These are phyloP conservation scores for Myotis findleyi DNA, from an alignment of 2,797 vertebrate species.

Conservation along the genomic window DNA sequence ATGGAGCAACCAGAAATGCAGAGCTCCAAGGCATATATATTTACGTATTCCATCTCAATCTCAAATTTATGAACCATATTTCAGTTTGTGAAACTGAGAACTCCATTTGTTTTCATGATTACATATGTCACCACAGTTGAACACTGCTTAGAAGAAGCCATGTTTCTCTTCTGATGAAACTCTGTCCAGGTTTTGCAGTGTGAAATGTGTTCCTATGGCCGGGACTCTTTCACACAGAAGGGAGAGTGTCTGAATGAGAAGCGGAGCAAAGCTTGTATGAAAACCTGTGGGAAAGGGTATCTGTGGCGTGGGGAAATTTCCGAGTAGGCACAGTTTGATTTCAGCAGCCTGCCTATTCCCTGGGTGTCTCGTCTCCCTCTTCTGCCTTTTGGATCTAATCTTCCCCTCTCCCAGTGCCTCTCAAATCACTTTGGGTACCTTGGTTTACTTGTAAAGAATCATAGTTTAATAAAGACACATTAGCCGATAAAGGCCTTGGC, in stretches of 20 bases:
- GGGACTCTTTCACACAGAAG: not conserved
- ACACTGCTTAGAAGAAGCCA: not conserved
- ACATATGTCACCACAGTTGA: not conserved
- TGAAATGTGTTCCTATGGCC: not conserved
- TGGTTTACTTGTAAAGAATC: not conserved
- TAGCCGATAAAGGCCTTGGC: not conserved
- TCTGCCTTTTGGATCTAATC: not conserved
- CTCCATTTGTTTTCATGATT: conserved; percentile 42
- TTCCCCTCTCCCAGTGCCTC: not conserved
- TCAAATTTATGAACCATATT: not conserved
- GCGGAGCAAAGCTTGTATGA: not conserved
- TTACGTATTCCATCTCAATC: not conserved
- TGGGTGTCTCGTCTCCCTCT: no score
- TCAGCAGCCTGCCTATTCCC: not conserved
- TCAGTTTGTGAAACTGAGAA: conserved; percentile 54
- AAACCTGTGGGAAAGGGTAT: not conserved
- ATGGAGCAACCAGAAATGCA: not conserved
- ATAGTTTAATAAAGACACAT: not conserved
- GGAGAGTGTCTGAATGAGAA: not conserved
- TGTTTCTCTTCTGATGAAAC: conserved; percentile 11
- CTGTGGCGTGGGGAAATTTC: not conserved
- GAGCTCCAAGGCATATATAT: not conserved
- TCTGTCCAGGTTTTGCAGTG: not conserved
- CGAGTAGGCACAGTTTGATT: not conserved
- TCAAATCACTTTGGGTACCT: not conserved